A percentile compares a stretch with the other conserved stretches of the same genome.
phyloP scores from a whole-genome alignment of 2,888 invertebrate genomes.

The Catocala fraxini region DNA sequence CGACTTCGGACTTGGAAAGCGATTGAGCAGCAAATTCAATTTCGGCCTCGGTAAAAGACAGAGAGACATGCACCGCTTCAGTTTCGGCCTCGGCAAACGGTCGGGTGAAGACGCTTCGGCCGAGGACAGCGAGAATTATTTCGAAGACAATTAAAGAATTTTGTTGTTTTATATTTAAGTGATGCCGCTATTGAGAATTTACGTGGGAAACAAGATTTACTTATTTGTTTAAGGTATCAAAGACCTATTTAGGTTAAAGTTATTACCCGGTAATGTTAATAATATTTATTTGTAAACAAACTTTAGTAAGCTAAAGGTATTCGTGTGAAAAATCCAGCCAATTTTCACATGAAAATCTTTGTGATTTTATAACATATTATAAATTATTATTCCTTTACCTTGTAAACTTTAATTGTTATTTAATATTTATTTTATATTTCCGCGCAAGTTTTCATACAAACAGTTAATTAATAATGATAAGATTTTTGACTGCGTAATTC shows the following conservation, averaged over 20 bases:
- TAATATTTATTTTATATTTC: conserved; percentile 27
- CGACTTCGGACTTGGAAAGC: conserved; percentile 88
- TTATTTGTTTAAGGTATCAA: background rate
- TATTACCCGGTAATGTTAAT: too few species aligned
- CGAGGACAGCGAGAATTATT: conserved; percentile 70
- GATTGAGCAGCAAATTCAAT: conserved; percentile 83
- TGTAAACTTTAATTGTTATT: conserved; percentile 12
- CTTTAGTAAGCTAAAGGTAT: conserved; percentile 43
- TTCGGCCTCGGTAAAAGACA: conserved; percentile 88
- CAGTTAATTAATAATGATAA: conserved; percentile 55
- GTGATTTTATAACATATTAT: background rate
- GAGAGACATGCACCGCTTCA: conserved; percentile 82
- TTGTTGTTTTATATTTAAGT: conserved; percentile 40
- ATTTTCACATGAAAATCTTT: conserved; percentile 70
- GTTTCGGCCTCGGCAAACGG: conserved; percentile 88
- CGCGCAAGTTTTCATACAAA: conserved; percentile 49
- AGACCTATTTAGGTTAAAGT: too few species aligned
- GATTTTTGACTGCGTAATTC: conserved; percentile 63
- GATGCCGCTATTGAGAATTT: conserved; percentile 51
- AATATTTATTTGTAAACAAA: too few species aligned
- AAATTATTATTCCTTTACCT: background rate
- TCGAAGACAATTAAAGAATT: conserved; percentile 67
- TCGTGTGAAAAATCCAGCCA: conserved; percentile 76
- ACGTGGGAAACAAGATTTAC: conserved; percentile 48
- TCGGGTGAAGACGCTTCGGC: conserved; percentile 64